These are phyloP conservation scores for Saimiri boliviensis DNA, from an alignment of 2,113 vertebrate species.

Conservation along the genomic window DNA sequence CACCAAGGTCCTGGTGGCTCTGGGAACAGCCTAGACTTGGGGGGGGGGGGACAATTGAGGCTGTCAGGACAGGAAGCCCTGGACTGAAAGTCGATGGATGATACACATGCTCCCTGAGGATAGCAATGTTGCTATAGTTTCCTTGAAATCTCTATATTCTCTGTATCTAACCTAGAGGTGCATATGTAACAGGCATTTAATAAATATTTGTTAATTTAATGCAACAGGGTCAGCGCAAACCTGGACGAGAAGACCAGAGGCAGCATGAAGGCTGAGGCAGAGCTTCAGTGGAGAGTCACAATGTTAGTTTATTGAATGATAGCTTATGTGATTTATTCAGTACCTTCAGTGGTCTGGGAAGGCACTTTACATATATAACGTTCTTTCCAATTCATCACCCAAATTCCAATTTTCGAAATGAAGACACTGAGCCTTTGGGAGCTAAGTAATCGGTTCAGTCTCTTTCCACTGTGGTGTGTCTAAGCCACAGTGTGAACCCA, in stretches of 20 bases:
- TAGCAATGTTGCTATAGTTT: not conserved
- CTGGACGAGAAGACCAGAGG: not conserved
- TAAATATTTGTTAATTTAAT: not conserved
- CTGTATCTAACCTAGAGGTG: not conserved
- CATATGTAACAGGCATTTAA: not conserved
- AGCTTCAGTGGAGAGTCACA: not conserved
- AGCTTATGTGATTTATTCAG: not conserved
- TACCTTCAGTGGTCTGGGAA: not conserved
- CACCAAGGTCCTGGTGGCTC: not conserved
- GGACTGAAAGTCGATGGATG: not conserved
- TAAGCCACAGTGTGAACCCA: rapidly evolving
- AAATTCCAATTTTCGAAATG: not conserved
- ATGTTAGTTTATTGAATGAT: not conserved
- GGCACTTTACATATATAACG: not conserved
- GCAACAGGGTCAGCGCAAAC: not conserved
- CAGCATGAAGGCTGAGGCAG: not conserved
- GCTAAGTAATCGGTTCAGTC: not conserved
- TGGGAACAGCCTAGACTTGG: not conserved
- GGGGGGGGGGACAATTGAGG: not conserved
- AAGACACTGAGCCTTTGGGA: not conserved
- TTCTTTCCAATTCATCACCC: not conserved
- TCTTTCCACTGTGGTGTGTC: not conserved
- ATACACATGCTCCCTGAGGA: not conserved
- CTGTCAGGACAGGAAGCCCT: not conserved
- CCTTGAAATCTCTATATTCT: not conserved